A percentile compares a stretch with the other conserved stretches of the same genome.
These are phyloP conservation scores for Mythimna pallens DNA, from an alignment of 2,888 invertebrate genomes.

Conservation along the genomic window DNA sequence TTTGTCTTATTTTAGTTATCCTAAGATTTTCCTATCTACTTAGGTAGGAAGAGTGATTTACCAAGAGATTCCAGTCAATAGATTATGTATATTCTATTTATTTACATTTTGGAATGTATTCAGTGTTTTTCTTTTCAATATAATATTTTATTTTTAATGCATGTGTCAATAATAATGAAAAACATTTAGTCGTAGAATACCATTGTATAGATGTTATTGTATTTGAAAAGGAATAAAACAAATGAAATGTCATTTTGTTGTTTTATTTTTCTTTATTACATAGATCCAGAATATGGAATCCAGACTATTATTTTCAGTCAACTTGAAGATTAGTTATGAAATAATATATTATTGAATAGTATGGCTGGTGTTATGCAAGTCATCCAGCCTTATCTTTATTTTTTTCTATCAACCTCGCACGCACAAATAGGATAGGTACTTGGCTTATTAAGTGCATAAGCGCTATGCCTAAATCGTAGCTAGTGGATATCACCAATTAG, in stretches of 20 bases:
- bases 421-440: too few species aligned
- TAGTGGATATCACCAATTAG: not conserved
- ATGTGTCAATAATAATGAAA: constrained; percentile 86
- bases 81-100: constrained; percentile 67
- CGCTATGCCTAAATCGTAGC: too few species aligned
- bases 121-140: constrained; percentile 51
- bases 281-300: not conserved
- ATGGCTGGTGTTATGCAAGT: not conserved
- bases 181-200: constrained; percentile 87
- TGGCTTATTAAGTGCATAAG: not conserved
- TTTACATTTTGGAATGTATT: constrained; percentile 64
- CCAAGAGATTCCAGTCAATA: constrained; percentile 71
- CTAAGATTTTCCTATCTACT: constrained; percentile 36
- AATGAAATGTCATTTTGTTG: constrained; percentile 71
- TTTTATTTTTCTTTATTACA: constrained; percentile 2
- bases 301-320: too few species aligned
- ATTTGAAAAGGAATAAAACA: constrained; percentile 89
- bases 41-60: constrained; percentile 69
- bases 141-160: constrained; percentile 77
- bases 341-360: not conserved
- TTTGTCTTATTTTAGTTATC: constrained; percentile 49
- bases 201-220: constrained; percentile 91
- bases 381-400: not conserved
- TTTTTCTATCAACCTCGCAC: not conserved
- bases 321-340: not conserved